phyloP scores from a whole-genome alignment of 2,797 vertebrate species.

The Eidolon dupreanum region DNA sequence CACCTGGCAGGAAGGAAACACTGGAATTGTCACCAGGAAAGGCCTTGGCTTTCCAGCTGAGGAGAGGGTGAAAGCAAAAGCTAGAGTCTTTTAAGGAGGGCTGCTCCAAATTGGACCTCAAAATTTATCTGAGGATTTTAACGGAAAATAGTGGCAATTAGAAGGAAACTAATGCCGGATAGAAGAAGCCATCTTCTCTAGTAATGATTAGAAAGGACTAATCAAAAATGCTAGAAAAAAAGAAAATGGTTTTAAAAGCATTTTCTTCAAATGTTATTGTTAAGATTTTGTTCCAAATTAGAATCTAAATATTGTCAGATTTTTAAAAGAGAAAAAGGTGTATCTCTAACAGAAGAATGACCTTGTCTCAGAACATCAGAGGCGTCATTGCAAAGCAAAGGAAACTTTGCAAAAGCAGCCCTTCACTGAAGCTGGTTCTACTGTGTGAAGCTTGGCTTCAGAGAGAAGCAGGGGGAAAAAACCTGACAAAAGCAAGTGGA shows the following conservation, averaged over 20 bases:
- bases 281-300: conserved; percentile 20
- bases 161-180: background rate
- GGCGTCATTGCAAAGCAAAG: background rate
- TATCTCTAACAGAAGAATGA: background rate
- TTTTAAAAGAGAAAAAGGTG: conserved; percentile 14
- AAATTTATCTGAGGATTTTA: conserved; percentile 4
- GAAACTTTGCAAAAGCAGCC: background rate
- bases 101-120: background rate
- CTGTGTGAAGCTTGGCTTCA: background rate
- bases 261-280: conserved; percentile 9
- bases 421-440: background rate
- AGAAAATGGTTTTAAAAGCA: background rate
- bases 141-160: background rate
- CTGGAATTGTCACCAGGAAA: background rate
- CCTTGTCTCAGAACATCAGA: background rate
- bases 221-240: background rate
- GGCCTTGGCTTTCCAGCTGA: background rate
- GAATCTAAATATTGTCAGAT: background rate
- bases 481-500: background rate
- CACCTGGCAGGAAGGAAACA: background rate
- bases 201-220: background rate
- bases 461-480: background rate
- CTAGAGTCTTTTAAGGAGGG: background rate
- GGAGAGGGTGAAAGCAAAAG: background rate
- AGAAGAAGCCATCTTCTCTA: conserved; percentile 30